Evolutionary conservation across 2,113 vertebrate species (phyloP), one percentile per base, ranked within the genome.

Genomic region (Haplotaxodon microlepis): DNA sequence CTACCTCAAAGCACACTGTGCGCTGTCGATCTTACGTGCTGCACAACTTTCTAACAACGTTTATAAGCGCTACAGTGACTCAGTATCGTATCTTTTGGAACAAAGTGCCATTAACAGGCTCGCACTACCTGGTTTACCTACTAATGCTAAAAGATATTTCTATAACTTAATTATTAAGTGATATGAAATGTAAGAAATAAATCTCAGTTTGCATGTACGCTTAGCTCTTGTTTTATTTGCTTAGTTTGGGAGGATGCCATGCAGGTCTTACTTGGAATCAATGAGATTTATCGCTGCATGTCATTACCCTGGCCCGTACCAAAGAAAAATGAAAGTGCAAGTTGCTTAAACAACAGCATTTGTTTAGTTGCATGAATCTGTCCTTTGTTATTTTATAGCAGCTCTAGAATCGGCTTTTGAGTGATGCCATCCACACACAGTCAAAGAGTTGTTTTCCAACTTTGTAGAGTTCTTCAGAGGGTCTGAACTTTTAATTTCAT

Each of bases 401-500:
- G 42, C 24, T 78, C 71, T 78, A 78, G 42, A 78, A 78, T 50
- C 16, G 0, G 16, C 2, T 5, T 17, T 50, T 50, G 42, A 76
- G 24, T 76, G 14, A 76, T 12, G 16, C 9, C 42, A 78, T 78
- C 16, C 0, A 47, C 71, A 76, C 40, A 76, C 24, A 78, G 71
- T 50, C 71, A n/a, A 31, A 50, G 16, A 78, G 71, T 31, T 78
- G 27, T 50, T 50, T 78, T 78, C 42, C 42, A 47, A 45, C 21
- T 73, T 73, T 47, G 21, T 27, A 27, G 69, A 47, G 69, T 47
- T 76, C 71, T 76, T 45, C 42, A 27, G 71, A 76, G 71, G 71
- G 71, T 29, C 27, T 78, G 27, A 50, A 31, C 9, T 50, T 78
- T 78, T 50, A 4, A 50, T 78, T 78, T 78, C 9, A 51, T 78